Conservation (phyloP, 2,888 invertebrate genomes). For the Drosophila incognita region DNA sequence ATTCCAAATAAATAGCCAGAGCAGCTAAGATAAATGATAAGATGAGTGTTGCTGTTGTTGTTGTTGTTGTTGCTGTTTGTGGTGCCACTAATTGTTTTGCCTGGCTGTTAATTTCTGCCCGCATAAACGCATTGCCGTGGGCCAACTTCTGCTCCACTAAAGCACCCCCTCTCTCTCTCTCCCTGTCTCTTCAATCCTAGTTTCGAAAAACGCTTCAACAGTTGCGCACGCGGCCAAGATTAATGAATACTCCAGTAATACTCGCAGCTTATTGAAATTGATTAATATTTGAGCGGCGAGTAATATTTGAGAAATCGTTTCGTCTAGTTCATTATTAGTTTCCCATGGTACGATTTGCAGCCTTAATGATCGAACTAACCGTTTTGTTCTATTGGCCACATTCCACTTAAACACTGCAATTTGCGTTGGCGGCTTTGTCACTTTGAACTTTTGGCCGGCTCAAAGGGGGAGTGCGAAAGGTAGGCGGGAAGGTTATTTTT, state of each 20-base stretch:
- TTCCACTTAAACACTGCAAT: conserved; percentile 44
- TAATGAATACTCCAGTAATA: conserved; percentile 53
- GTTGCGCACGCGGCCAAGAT: conserved; percentile 79
- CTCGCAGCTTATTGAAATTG: conserved; percentile 67
- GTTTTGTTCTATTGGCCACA: conserved; percentile 46
- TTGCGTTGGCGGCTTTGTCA: conserved; percentile 73
- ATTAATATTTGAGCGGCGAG: conserved; percentile 67
- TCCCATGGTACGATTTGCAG: conserved; percentile 68
- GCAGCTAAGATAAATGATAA: conserved; percentile 75
- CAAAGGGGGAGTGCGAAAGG: conserved; percentile 26
- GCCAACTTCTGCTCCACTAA: conserved; percentile 75
- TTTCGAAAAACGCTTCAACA: conserved; percentile 65
- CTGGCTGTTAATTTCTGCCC: conserved; percentile 78
- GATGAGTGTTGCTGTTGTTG: conserved; percentile 38
- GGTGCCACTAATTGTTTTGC: conserved; percentile 73
- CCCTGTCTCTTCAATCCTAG: neutral
- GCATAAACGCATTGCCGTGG: conserved; percentile 74
- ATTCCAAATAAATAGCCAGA: conserved; percentile 70
- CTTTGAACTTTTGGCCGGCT: conserved; percentile 59
- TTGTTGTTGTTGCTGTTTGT: conserved; percentile 35
- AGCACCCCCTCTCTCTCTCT: conserved; percentile 8
- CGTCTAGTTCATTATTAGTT: conserved; percentile 63
- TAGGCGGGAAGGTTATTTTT: conserved; percentile 3
- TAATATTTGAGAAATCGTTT: conserved; percentile 37
- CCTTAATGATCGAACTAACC: conserved; percentile 56